A percentile compares a stretch with the other conserved stretches of the same genome.
phyloP scores from a whole-genome alignment of 2,113 vertebrate species.

The Gulo gulo region DNA sequence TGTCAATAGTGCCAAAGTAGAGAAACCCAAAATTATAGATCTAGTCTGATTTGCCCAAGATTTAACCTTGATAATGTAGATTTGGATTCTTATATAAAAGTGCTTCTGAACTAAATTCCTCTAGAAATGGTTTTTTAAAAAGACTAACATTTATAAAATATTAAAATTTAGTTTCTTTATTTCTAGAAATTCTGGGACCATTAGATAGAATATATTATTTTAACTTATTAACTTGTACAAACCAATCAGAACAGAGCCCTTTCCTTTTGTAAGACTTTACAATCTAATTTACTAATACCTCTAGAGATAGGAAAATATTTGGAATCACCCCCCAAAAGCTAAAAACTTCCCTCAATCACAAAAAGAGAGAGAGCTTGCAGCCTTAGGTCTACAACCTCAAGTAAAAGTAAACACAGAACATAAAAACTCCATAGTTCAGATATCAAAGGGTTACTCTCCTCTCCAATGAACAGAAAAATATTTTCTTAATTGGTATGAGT shows the following conservation, averaged over 20 bases:
- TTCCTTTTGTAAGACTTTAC: constrained; percentile 6
- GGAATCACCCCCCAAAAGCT: not conserved
- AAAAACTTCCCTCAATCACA: not conserved
- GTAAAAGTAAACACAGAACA: not conserved
- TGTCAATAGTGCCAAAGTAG: not conserved
- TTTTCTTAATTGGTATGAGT: not conserved
- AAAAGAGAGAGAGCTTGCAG: not conserved
- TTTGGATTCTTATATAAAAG: constrained; percentile 15
- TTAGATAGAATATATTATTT: not conserved
- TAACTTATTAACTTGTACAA: not conserved
- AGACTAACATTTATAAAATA: not conserved
- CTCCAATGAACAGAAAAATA: not conserved
- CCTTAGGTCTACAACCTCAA: not conserved
- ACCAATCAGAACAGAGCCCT: not conserved
- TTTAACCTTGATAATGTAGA: not conserved
- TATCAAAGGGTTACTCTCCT: not conserved
- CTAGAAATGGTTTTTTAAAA: not conserved
- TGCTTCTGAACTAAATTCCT: constrained; percentile 13
- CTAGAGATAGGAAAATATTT: not conserved
- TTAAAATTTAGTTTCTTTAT: not conserved
- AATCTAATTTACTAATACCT: not conserved
- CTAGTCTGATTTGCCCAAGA: not conserved
- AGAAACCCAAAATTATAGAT: not conserved
- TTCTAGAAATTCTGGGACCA: not conserved
- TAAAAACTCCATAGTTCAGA: not conserved